Percentiles rank a stretch among this genome's conserved stretches.
Conservation (phyloP, 2,888 invertebrate genomes). For the Anarsia innoxiella region DNA sequence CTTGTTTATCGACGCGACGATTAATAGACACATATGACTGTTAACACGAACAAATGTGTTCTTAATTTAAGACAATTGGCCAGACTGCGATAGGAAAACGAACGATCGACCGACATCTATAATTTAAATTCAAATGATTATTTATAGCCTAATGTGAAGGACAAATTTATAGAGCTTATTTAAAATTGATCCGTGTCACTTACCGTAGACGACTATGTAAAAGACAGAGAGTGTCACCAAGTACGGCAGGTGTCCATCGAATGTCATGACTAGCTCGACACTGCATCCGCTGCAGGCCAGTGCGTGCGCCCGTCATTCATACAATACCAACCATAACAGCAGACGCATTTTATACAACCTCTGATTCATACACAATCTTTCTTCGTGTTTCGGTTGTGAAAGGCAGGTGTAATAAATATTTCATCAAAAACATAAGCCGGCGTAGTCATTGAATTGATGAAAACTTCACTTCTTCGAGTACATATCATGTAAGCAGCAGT, state of each 20-base stretch:
- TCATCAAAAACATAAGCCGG: too few species aligned
- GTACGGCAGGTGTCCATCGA: constrained; percentile 2
- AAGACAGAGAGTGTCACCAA: not conserved
- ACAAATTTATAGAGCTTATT: constrained; percentile 21
- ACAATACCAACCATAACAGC: not conserved
- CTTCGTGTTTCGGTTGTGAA: too few species aligned
- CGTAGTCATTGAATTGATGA: too few species aligned
- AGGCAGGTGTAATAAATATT: too few species aligned
- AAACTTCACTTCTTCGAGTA: too few species aligned
- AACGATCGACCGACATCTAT: constrained; percentile 9
- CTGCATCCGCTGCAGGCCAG: constrained; percentile 8
- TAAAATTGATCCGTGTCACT: constrained; percentile 7
- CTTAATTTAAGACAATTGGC: constrained; percentile 61
- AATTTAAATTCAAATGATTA: constrained; percentile 17
- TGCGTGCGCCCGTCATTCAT: not conserved
- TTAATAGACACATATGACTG: constrained; percentile 40
- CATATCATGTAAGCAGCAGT: too few species aligned
- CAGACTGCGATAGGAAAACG: constrained; percentile 33
- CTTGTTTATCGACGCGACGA: constrained; percentile 28
- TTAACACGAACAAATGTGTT: constrained; percentile 55
- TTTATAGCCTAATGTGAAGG: constrained; percentile 26
- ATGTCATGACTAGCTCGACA: constrained; percentile 5
- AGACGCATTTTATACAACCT: too few species aligned
- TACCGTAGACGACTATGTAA: constrained; percentile 4
- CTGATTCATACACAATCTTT: too few species aligned